These are phyloP conservation scores for Anguilla marmorata DNA, from an alignment of 2,797 vertebrate genomes.

Conservation along the genomic window DNA sequence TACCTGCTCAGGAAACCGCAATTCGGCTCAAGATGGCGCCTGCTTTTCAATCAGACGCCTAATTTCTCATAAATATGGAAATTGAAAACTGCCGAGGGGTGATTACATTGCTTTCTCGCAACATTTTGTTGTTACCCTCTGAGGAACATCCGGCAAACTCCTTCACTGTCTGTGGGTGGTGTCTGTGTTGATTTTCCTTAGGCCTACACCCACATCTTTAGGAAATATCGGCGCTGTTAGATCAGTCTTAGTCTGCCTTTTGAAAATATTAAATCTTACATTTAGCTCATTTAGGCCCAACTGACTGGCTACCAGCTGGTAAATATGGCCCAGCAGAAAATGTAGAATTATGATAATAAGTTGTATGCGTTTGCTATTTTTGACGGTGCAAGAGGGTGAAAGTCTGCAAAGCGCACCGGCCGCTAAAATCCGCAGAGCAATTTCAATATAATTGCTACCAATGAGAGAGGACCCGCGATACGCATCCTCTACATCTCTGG, in stretches of 20 bases:
- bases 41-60: background rate
- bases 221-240: too few species aligned
- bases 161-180: too few species aligned
- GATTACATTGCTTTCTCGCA: background rate
- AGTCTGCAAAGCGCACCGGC: background rate
- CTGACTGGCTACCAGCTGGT: background rate
- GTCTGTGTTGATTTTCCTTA: too few species aligned
- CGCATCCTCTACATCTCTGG: background rate
- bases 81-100: background rate
- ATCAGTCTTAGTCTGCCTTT: too few species aligned
- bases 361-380: background rate
- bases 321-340: constrained; percentile 1
- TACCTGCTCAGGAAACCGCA: background rate
- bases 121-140: background rate
- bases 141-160: background rate
- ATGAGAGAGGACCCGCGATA: background rate
- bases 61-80: constrained; percentile 1
- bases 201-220: too few species aligned
- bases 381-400: constrained; percentile 5
- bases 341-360: background rate
- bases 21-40: background rate
- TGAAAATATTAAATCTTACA: too few species aligned
- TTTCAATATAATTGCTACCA: constrained; percentile 23
- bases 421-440: background rate
- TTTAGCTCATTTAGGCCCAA: too few species aligned